Percentiles rank a stretch among this genome's conserved stretches.
Evolutionary conservation across 2,888 invertebrate species (phyloP).

Genomic region (Synanthedon formicaeformis): DNA sequence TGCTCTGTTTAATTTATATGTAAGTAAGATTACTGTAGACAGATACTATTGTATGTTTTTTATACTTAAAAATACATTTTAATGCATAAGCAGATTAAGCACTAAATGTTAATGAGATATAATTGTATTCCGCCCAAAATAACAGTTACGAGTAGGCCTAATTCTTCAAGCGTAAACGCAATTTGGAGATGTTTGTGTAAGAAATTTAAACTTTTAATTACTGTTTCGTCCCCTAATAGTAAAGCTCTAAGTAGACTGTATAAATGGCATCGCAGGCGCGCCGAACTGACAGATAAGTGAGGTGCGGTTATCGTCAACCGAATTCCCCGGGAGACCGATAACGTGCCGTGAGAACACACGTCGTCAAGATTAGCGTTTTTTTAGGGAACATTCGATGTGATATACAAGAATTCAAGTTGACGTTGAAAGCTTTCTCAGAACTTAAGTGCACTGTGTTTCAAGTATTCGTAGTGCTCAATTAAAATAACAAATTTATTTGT

Average conservation of each 20-base stretch:
- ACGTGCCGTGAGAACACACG: slow-evolving; percentile 44
- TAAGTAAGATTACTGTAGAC: too few relatives aligned
- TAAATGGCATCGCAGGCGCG: slow-evolving; percentile 26
- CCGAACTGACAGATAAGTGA: slow-evolving; percentile 42
- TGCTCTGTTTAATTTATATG: too few relatives aligned
- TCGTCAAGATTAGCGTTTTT: slow-evolving; percentile 28
- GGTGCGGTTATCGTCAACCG: slow-evolving; percentile 42
- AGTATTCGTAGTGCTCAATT: slow-evolving; percentile 8
- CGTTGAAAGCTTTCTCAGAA: slow-evolving; percentile 22
- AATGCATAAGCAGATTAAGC: neutral
- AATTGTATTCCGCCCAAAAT: neutral
- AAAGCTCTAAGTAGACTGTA: slow-evolving; percentile 4
- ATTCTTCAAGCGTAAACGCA: neutral
- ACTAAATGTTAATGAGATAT: neutral
- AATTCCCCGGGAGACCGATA: slow-evolving; percentile 45
- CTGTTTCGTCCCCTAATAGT: too few relatives aligned
- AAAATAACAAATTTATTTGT: too few relatives aligned
- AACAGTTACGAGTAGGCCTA: neutral
- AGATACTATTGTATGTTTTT: too few relatives aligned
- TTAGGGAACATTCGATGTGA: slow-evolving; percentile 13
- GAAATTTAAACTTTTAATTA: neutral
- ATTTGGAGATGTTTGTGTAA: neutral
- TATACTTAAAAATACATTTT: too few relatives aligned
- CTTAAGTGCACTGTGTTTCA: slow-evolving; percentile 4
- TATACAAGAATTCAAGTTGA: slow-evolving; percentile 25